A percentile compares a stretch with the other conserved stretches of the same genome.
Conservation (phyloP, 2,888 invertebrate species). For the Melieria omissa region DNA sequence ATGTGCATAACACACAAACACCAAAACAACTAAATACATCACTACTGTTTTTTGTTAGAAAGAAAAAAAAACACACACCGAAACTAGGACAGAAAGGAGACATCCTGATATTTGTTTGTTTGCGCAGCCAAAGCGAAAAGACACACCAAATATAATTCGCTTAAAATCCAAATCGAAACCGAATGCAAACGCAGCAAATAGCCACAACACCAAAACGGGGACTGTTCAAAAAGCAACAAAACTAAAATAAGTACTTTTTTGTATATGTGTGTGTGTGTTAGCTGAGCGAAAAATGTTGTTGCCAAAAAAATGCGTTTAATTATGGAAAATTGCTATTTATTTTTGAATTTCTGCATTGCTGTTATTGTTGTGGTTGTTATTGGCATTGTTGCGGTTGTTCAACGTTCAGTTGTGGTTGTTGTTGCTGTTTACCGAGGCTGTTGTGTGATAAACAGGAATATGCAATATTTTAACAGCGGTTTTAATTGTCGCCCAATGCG, state of each 20-base stretch:
- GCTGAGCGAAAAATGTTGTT: too few species aligned
- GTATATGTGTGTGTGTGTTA: too few species aligned
- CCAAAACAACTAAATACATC: too few species aligned
- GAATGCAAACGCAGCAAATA: too few species aligned
- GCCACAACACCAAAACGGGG: too few species aligned
- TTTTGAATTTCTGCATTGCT: neutral
- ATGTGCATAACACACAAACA: too few species aligned
- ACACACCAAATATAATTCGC: neutral
- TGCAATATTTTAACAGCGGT: neutral
- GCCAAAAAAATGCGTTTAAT: too few species aligned
- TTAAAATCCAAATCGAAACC: too few species aligned
- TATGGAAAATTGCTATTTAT: neutral
- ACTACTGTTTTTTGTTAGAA: too few species aligned
- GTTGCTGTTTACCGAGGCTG: neutral
- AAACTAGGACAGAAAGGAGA: slow-evolving; percentile 1
- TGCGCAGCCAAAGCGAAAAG: slow-evolving; percentile 1
- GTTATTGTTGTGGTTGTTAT: neutral
- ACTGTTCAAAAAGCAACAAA: too few species aligned
- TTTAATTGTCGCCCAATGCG: neutral
- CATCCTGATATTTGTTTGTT: neutral
- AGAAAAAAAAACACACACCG: neutral
- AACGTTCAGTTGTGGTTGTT: neutral
- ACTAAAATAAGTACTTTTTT: too few species aligned
- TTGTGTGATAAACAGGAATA: too few species aligned
- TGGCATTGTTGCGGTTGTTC: neutral